Evolutionary conservation across 2,888 invertebrate genomes (phyloP).

Genomic region (Caenorhabditis zanzibari): DNA sequence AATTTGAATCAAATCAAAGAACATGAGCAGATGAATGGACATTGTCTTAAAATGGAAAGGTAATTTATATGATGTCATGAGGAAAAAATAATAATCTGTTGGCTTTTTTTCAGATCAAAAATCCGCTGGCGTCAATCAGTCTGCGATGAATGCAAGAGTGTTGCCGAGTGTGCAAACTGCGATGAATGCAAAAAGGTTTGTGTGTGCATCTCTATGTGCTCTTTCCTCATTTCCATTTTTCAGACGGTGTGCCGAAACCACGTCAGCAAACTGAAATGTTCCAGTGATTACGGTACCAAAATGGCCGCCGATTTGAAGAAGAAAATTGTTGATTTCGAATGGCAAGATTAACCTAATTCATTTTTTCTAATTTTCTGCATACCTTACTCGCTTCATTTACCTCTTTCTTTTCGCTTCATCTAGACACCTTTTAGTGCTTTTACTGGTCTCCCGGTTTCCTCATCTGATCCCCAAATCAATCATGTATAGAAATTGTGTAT

Average conservation of each 20-base stretch:
- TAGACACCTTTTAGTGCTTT: conserved; percentile 55
- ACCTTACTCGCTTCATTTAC: conserved; percentile 44
- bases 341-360: conserved; percentile 66
- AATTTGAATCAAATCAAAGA: conserved; percentile 75
- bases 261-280: conserved; percentile 71
- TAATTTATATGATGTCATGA: conserved; percentile 20
- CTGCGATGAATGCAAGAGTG: conserved; percentile 75
- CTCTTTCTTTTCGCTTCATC: conserved; percentile 18
- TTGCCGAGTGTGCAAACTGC: conserved; percentile 75
- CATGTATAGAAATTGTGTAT: conserved; percentile 30
- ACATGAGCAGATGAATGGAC: conserved; percentile 75
- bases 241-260: conserved; percentile 76
- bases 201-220: neutral
- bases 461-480: conserved; percentile 6
- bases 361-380: conserved; percentile 14
- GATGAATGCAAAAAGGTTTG: conserved; percentile 77
- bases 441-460: conserved; percentile 20
- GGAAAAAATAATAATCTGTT: conserved; percentile 2
- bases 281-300: conserved; percentile 73
- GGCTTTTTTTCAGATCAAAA: conserved; percentile 66
- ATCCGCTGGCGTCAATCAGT: conserved; percentile 74
- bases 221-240: conserved; percentile 23
- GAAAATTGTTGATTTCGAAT: conserved; percentile 77
- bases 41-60: conserved; percentile 74
- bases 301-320: conserved; percentile 72